Base-by-base conservation (phyloP, 1,140 invertebrate genomes). In the Globodera rostochiensis region DNA sequence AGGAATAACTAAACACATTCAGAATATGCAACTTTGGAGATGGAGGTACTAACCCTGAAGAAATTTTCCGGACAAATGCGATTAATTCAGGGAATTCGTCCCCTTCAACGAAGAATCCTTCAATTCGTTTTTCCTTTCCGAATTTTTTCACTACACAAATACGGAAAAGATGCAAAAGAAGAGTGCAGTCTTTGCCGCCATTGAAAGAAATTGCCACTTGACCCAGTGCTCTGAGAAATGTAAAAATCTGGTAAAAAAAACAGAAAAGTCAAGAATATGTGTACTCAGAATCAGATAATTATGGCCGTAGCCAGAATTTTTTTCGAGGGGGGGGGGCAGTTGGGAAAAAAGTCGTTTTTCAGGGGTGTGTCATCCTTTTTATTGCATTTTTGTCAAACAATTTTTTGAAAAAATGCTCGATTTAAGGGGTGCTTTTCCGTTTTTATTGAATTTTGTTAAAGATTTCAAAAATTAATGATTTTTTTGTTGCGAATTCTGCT, bases 101-200 rank as follows among this genome's bases (percentile, higher is more conserved):
- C 21, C 80, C 74, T 47, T 74, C 64, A 66, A 84, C 73, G 46
- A 80, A 71, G 74, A 84, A 84, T 36, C 36, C 74, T 46, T 79
- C 73, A 21, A 85, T 74, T 69, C 46, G 60, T 47, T 13, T 81
- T 21, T 80, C 49, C 21, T 19, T 36, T 6, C 84, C 84, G 80
- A 64, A 85, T 85, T 71, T 64, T 50, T 82, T 74, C 45, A 84
- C 78, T 13, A 87, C 78, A 50, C 76, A 69, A 57, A 66, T 60
- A 36, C 86, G 64, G 49, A 86, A 70, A 19, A 86, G 70, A 79
- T 86, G 85, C 36, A 86, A 69, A 5, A 86, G 71, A 57, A 82
- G 49, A 2, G 85, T 87, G 89, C 96, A 98, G 91, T 98, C 97
- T 91, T 98, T 98, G 8, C 97, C 97, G 47, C 97, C 96, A 91